A percentile compares a stretch with the other conserved stretches of the same genome.
Evolutionary conservation across 2,113 vertebrate species (phyloP).

Genomic region (Ptilonorhynchus violaceus): DNA sequence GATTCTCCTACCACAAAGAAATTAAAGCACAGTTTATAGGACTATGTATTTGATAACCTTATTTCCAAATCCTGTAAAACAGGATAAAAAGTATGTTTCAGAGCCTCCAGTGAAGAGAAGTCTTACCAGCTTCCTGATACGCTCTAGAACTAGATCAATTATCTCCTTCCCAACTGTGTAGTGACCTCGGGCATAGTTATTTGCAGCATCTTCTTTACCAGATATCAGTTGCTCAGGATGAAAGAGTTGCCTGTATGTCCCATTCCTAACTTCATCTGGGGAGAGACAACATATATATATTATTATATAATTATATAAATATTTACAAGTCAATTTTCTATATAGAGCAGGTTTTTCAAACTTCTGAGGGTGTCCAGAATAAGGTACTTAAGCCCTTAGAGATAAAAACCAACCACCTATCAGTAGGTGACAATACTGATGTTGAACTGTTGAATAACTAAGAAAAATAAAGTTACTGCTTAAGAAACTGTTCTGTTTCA

Average conservation of each 20-base stretch:
- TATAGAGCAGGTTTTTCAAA: not conserved
- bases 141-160: conserved; percentile 80
- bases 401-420: not conserved
- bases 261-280: conserved; percentile 81
- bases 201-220: conserved; percentile 88
- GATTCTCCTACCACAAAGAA: not conserved
- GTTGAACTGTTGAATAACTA: not conserved
- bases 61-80: not conserved
- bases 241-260: conserved; percentile 80
- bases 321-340: not conserved
- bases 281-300: not conserved
- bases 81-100: not conserved
- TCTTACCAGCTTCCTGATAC: conserved; percentile 82
- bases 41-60: not conserved
- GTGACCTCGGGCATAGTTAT: conserved; percentile 86
- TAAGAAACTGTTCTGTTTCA: not conserved
- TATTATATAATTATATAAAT: not conserved
- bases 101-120: not conserved
- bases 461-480: not conserved
- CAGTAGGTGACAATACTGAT: not conserved
- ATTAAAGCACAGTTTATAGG: not conserved
- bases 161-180: conserved; percentile 87
- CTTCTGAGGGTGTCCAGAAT: not conserved
- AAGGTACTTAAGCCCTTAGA: not conserved
- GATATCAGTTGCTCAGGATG: conserved; percentile 88